These are phyloP conservation scores for Ptyas mucosa DNA, from an alignment of 2,113 vertebrate genomes.

Conservation along the genomic window DNA sequence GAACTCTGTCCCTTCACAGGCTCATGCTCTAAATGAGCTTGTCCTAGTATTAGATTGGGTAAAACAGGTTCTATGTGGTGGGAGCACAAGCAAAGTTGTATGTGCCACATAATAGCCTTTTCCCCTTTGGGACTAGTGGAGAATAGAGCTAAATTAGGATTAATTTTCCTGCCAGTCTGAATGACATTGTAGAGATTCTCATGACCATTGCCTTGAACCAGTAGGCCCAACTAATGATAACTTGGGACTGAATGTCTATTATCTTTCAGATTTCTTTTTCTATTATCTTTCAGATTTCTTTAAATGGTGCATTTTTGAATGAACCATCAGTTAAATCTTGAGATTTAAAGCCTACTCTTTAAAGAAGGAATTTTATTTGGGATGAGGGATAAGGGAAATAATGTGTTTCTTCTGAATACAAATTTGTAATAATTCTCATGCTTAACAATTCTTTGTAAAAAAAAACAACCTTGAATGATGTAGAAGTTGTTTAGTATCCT, in stretches of 20 bases:
- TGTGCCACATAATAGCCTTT: background rate
- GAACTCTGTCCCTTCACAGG: background rate
- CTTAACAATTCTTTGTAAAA: background rate
- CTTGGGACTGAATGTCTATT: background rate
- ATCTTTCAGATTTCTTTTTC: background rate
- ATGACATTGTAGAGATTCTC: background rate
- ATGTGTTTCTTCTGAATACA: background rate
- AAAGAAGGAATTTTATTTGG: background rate
- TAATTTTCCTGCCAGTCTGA: background rate
- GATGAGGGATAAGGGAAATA: background rate
- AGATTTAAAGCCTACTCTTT: background rate
- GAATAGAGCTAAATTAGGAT: background rate
- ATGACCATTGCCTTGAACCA: background rate
- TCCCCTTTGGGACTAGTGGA: background rate
- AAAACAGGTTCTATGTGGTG: background rate
- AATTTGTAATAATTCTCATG: background rate
- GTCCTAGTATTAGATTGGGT: background rate
- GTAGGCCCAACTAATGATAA: background rate
- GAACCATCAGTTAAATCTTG: background rate
- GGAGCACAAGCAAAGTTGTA: background rate
- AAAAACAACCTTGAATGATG: background rate
- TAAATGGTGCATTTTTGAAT: background rate
- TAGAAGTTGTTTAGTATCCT: background rate
- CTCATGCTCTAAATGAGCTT: background rate
- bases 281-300: background rate